Evolutionary conservation across 2,113 vertebrate genomes (phyloP).

Genomic region (Mus pahari): DNA sequence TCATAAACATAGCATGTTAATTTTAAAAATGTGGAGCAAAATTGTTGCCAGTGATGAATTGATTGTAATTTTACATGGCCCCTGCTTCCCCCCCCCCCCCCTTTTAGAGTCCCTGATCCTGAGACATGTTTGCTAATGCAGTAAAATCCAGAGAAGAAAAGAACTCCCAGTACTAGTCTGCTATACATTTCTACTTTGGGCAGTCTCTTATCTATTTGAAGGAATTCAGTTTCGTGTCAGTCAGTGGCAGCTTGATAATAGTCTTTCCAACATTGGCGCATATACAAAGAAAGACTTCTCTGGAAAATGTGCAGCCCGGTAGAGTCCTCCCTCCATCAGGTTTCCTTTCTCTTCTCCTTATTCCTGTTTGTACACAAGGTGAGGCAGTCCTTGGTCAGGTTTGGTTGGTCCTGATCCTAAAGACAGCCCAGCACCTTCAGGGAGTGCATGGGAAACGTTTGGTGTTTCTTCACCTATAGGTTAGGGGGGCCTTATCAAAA

Average conservation of each 20-base stretch:
- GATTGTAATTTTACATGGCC: constrained; percentile 18
- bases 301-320: neutral
- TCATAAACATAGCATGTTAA: neutral
- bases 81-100: neutral
- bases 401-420: constrained; percentile 27
- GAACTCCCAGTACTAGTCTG: neutral
- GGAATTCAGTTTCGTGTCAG: neutral
- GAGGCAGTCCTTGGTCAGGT: neutral
- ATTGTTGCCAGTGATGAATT: constrained; percentile 10
- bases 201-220: neutral
- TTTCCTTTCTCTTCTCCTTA: neutral
- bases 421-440: constrained; percentile 26
- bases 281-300: neutral
- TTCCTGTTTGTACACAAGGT: neutral
- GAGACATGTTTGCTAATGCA: constrained; percentile 20
- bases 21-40: neutral
- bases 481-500: neutral
- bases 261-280: neutral
- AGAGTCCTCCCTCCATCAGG: neutral
- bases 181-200: neutral
- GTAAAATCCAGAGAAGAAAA: neutral
- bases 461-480: constrained; percentile 44
- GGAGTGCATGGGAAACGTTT: neutral
- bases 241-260: constrained; percentile 9
- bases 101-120: constrained; percentile 17